Evolutionary conservation across 2,113 vertebrate genomes (phyloP).

Genomic region (Nesoenas mayeri): DNA sequence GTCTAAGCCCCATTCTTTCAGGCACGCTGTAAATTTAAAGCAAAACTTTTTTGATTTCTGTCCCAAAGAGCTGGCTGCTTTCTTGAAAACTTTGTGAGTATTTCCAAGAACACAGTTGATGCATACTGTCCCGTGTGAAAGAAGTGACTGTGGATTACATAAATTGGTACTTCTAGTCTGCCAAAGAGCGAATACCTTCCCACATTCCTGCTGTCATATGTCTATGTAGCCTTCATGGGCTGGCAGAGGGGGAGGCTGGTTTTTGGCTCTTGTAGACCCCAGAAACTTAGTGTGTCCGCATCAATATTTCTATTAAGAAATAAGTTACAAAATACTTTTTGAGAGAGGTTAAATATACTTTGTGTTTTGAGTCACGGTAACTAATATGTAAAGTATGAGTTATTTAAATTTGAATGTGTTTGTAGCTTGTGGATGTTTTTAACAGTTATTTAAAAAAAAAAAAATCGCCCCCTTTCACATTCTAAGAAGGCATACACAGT

Average conservation of each 20-base stretch:
- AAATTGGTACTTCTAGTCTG: conserved; percentile 16
- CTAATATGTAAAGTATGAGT: not conserved
- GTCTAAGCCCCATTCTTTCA: not conserved
- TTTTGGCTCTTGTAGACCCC: not conserved
- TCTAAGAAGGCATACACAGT: not conserved
- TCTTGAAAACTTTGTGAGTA: conserved; percentile 38
- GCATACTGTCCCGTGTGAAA: conserved; percentile 54
- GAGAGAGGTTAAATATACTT: conserved; percentile 19
- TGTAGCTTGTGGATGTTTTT: conserved; percentile 13
- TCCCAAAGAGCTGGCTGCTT: conserved; percentile 12
- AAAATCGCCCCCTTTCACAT: not conserved
- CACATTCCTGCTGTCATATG: conserved; percentile 22
- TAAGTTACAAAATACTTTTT: not conserved
- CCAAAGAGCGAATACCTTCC: conserved; percentile 12
- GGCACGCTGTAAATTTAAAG: not conserved
- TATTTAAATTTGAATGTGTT: not conserved
- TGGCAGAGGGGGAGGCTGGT: not conserved
- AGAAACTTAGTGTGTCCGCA: conserved; percentile 6
- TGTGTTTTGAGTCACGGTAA: not conserved
- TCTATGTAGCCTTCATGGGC: not conserved
- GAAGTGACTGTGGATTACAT: conserved; percentile 32
- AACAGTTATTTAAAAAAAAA: not conserved
- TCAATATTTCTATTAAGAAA: conserved; percentile 19
- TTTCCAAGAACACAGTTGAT: conserved; percentile 55
- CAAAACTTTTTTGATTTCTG: not conserved